Evolutionary conservation across 2,888 invertebrate species (phyloP).

Genomic region (Brassicogethes aeneus): DNA sequence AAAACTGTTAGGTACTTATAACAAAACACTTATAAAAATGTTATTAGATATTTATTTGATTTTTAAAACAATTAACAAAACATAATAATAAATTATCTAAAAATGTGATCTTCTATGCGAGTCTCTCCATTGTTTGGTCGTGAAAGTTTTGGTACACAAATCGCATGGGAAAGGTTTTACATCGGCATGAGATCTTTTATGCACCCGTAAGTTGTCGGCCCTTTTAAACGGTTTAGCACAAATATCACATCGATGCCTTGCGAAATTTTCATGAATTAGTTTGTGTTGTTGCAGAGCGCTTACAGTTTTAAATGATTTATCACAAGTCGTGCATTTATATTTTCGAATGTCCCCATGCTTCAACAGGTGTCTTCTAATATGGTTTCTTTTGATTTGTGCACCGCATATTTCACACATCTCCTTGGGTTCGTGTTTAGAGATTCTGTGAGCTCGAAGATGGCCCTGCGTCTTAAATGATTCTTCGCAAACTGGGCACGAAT

Average conservation of each 20-base stretch:
- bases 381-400: constrained; percentile 7
- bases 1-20: too few relatives aligned
- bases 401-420: neutral
- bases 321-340: constrained; percentile 14
- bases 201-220: constrained; percentile 46
- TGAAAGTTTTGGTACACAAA: constrained; percentile 48
- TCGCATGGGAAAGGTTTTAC: constrained; percentile 45
- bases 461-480: neutral
- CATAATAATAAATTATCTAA: too few relatives aligned
- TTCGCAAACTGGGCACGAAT: too few relatives aligned
- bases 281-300: constrained; percentile 9
- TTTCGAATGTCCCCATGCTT: constrained; percentile 18
- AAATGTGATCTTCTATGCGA: constrained; percentile 11
- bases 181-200: constrained; percentile 44
- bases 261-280: constrained; percentile 11
- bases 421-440: neutral
- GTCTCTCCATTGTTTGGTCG: constrained; percentile 28
- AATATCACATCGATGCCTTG: constrained; percentile 42
- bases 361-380: constrained; percentile 18
- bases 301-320: constrained; percentile 11
- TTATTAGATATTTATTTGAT: too few relatives aligned
- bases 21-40: too few relatives aligned
- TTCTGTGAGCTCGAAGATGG: neutral
- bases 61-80: too few relatives aligned
- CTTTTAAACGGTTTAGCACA: constrained; percentile 48